phyloP scores from a whole-genome alignment of 2,113 vertebrate species.

The Struthio camelus region DNA sequence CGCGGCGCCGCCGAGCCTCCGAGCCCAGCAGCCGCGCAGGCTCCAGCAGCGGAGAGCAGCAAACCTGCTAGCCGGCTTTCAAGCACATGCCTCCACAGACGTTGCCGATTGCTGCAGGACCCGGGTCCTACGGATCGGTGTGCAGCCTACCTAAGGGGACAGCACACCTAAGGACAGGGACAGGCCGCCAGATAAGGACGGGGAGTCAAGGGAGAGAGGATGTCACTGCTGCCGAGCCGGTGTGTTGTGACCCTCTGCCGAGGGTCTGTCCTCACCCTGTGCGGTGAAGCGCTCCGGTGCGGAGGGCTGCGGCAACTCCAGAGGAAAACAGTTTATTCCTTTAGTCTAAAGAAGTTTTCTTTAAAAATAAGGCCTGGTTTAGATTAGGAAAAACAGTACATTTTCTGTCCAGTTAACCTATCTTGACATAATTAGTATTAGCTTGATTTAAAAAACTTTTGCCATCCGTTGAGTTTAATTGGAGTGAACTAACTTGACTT shows the following conservation, averaged over 20 bases:
- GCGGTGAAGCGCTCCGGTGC: rapidly evolving
- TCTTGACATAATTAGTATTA: not conserved
- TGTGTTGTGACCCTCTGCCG: rapidly evolving
- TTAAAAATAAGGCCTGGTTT: not conserved
- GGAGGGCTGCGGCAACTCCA: not conserved
- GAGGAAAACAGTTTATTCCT: not conserved
- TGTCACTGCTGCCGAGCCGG: not conserved
- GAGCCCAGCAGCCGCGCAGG: not conserved
- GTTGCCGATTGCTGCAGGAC: not conserved
- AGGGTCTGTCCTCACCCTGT: rapidly evolving
- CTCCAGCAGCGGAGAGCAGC: too few relatives aligned
- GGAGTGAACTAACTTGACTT: not conserved
- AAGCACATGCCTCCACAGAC: rapidly evolving
- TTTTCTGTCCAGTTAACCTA: not conserved
- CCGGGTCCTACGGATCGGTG: not conserved
- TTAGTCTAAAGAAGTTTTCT: not conserved
- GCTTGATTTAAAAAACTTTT: not conserved
- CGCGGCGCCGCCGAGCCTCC: too few relatives aligned
- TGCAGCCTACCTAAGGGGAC: not conserved
- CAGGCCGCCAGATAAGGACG: rapidly evolving
- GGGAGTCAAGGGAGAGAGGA: not conserved
- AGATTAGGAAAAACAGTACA: not conserved
- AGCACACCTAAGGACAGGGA: not conserved
- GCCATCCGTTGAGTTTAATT: not conserved
- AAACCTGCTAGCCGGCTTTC: not conserved